A percentile compares a stretch with the other conserved stretches of the same genome.
phyloP scores from a whole-genome alignment of 2,113 vertebrate species.

The Mastomys coucha region DNA sequence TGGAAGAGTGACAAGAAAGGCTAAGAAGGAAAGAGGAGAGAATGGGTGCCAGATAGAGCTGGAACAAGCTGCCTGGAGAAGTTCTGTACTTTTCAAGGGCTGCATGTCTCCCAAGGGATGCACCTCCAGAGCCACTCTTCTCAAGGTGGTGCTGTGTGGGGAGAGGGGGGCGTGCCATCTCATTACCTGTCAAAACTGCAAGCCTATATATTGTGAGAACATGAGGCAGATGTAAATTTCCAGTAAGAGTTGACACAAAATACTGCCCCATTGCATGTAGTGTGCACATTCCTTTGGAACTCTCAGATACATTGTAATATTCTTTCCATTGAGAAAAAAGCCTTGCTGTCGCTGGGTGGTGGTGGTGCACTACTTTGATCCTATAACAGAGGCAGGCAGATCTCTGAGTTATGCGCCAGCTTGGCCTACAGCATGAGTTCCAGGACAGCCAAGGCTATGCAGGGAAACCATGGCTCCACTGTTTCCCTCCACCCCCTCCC shows the following conservation, averaged over 20 bases:
- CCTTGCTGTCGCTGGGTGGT: too few species aligned
- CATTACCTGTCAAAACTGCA: constrained; percentile 58
- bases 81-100: constrained; percentile 64
- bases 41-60: constrained; percentile 58
- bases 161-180: background rate
- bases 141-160: background rate
- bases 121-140: constrained; percentile 71
- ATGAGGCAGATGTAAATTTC: background rate
- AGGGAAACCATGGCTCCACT: too few species aligned
- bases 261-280: constrained; percentile 74
- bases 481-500: fast-evolving
- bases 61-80: constrained; percentile 81
- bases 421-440: too few species aligned
- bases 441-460: too few species aligned
- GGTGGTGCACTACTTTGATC: too few species aligned
- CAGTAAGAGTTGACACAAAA: constrained; percentile 60
- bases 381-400: too few species aligned
- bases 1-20: constrained; percentile 30
- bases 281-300: constrained; percentile 59
- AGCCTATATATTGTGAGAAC: constrained; percentile 31
- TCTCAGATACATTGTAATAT: constrained; percentile 68
- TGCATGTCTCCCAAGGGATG: constrained; percentile 70
- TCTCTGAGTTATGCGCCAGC: too few species aligned
- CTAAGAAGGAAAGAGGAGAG: constrained; percentile 14
- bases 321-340: constrained; percentile 65